phyloP scores from a whole-genome alignment of 2,113 vertebrate genomes.

The Brevimyrus niger region DNA sequence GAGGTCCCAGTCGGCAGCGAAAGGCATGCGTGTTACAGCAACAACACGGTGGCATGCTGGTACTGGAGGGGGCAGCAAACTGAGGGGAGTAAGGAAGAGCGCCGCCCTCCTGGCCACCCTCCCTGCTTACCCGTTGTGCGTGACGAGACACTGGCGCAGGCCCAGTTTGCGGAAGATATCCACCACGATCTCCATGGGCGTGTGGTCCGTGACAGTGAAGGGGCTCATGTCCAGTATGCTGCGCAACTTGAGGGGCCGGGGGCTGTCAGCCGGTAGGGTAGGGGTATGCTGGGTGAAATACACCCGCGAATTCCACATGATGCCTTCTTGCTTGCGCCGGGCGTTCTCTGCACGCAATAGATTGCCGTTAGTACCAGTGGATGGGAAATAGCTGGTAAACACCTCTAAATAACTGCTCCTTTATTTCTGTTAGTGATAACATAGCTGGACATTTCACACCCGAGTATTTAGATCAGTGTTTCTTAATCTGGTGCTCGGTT shows the following conservation, averaged over 20 bases:
- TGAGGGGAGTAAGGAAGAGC: background rate
- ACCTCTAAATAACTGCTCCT: background rate
- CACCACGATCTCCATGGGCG: conserved; percentile 98
- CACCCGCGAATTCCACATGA: conserved; percentile 85
- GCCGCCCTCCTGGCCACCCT: background rate
- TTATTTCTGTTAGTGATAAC: background rate
- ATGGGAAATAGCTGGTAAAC: background rate
- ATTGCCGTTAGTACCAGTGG: background rate
- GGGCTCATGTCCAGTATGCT: conserved; percentile 98
- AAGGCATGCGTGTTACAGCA: conserved; percentile 7
- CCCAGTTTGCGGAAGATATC: conserved; percentile 98
- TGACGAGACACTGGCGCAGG: conserved; percentile 96
- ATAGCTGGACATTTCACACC: background rate
- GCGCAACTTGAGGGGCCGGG: conserved; percentile 88
- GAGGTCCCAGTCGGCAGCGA: background rate
- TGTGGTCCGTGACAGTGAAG: conserved; percentile 97
- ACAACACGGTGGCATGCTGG: background rate
- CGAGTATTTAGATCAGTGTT: background rate
- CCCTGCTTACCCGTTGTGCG: conserved; percentile 88
- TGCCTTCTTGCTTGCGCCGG: conserved; percentile 92
- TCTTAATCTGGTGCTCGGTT: background rate
- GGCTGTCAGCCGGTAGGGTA: conserved; percentile 91
- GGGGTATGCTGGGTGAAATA: conserved; percentile 97
- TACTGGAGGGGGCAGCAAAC: background rate
- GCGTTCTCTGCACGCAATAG: conserved; percentile 74